These are phyloP conservation scores for Diorhabda carinulata DNA, from an alignment of 1,140 invertebrate genomes.

Conservation along the genomic window DNA sequence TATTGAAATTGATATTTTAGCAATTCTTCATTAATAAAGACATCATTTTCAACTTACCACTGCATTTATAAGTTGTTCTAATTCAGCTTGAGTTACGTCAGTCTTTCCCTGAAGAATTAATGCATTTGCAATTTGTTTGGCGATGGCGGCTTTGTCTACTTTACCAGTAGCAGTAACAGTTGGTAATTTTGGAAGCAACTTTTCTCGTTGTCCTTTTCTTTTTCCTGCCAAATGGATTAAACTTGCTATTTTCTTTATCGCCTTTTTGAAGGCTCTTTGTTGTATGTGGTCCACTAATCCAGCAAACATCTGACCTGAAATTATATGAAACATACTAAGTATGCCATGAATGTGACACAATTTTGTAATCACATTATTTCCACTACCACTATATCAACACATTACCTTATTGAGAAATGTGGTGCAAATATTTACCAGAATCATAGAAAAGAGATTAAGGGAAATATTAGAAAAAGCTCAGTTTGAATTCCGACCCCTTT, in stretches of 20 bases:
- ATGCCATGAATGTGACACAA: too few relatives aligned
- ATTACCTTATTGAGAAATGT: too few relatives aligned
- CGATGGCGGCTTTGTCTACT: conserved; percentile 68
- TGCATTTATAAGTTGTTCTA: conserved; percentile 72
- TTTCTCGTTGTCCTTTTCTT: conserved; percentile 47
- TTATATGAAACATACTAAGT: too few relatives aligned
- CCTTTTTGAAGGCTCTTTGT: conserved; percentile 57
- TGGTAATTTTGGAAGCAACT: conserved; percentile 42
- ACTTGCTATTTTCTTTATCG: conserved; percentile 63
- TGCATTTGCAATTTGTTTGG: conserved; percentile 71
- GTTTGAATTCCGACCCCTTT: too few relatives aligned
- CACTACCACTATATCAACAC: too few relatives aligned
- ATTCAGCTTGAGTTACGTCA: conserved; percentile 69
- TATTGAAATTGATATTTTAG: too few relatives aligned
- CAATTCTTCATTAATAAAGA: too few relatives aligned
- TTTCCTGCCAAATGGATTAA: conserved; percentile 61
- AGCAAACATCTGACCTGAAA: conserved; percentile 63
- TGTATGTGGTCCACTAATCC: conserved; percentile 65
- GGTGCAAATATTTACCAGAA: too few relatives aligned
- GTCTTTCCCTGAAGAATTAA: conserved; percentile 72
- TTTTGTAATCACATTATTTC: too few relatives aligned
- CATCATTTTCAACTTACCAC: conserved; percentile 54
- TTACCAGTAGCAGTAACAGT: conserved; percentile 64
- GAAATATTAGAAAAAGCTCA: too few relatives aligned
- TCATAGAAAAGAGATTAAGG: too few relatives aligned